These are phyloP conservation scores for Drosophila albomicans DNA, from an alignment of 1,140 invertebrate genomes.

Conservation along the genomic window DNA sequence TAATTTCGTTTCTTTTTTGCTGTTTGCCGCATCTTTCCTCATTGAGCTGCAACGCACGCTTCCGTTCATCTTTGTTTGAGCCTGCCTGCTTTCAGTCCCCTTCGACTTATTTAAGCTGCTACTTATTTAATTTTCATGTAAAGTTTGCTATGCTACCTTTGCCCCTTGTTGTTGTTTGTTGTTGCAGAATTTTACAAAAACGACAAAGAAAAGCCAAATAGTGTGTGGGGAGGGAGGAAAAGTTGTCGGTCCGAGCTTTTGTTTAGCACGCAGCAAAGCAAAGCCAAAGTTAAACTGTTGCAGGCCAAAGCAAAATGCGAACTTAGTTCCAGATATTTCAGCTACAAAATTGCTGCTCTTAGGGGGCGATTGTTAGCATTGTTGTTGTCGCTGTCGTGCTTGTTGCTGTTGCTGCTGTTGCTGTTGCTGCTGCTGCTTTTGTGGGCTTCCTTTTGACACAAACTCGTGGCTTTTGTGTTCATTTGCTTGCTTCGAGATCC, in stretches of 20 bases:
- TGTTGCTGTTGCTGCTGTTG: conserved; percentile 12
- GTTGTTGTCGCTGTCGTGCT: conserved; percentile 12
- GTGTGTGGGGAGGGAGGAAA: background rate
- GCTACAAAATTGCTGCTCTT: conserved; percentile 26
- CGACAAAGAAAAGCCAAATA: background rate
- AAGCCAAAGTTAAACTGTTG: conserved; percentile 30
- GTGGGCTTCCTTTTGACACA: conserved; percentile 46
- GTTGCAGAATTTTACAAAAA: conserved; percentile 22
- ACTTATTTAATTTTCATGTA: conserved; percentile 83
- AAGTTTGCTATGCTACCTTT: conserved; percentile 52
- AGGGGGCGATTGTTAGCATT: conserved; percentile 15
- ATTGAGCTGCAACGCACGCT: conserved; percentile 38
- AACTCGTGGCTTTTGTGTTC: conserved; percentile 35
- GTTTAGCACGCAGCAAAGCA: conserved; percentile 10
- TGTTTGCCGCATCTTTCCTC: conserved; percentile 14
- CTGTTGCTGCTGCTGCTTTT: conserved; percentile 22
- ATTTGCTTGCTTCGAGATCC: conserved; percentile 18
- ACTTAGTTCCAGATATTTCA: conserved; percentile 34
- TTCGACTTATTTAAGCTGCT: conserved; percentile 72
- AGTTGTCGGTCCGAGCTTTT: conserved; percentile 34
- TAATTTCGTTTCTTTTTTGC: background rate
- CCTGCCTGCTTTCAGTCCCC: conserved; percentile 28
- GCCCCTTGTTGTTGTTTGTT: background rate
- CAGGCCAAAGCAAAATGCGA: conserved; percentile 17
- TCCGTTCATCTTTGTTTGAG: conserved; percentile 15